Percentiles rank a stretch among this genome's conserved stretches.
phyloP scores from a whole-genome alignment of 2,113 vertebrate genomes.

The Xenopus borealis region DNA sequence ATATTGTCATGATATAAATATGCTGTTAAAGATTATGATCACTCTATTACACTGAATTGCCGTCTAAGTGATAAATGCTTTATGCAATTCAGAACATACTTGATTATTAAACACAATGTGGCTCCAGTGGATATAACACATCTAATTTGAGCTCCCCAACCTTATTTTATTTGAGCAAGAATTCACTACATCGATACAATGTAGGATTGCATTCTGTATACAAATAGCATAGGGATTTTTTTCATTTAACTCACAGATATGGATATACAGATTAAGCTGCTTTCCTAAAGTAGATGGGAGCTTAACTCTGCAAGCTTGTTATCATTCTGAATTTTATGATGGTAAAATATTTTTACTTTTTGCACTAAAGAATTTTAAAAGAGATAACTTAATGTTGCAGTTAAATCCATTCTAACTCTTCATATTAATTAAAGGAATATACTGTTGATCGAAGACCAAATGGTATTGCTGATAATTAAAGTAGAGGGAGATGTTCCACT shows the following conservation, averaged over 20 bases:
- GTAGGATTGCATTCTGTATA: background rate
- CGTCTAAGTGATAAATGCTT: background rate
- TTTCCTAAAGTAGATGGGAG: too few species aligned
- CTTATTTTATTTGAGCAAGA: background rate
- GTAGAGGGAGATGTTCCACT: slow-evolving; percentile 33
- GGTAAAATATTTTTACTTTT: too few species aligned
- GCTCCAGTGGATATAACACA: background rate
- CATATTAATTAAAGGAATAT: slow-evolving; percentile 28
- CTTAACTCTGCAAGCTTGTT: too few species aligned
- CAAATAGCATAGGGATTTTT: background rate
- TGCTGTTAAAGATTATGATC: background rate
- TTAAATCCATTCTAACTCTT: slow-evolving; percentile 50
- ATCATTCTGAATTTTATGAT: too few species aligned
- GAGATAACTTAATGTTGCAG: slow-evolving; percentile 30
- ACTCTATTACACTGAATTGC: background rate
- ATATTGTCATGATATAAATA: slow-evolving; percentile 6
- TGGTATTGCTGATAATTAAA: slow-evolving; percentile 45
- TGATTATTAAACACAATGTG: background rate
- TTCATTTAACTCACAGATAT: background rate
- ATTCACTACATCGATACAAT: background rate
- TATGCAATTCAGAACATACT: background rate
- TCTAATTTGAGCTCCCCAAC: background rate
- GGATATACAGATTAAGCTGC: background rate
- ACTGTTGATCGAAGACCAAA: slow-evolving; percentile 5
- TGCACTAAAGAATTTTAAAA: too few species aligned